Evolutionary conservation across 2,888 invertebrate genomes (phyloP), one percentile per base, ranked within the genome.

Genomic region (Ornithoptera alexandrae): DNA sequence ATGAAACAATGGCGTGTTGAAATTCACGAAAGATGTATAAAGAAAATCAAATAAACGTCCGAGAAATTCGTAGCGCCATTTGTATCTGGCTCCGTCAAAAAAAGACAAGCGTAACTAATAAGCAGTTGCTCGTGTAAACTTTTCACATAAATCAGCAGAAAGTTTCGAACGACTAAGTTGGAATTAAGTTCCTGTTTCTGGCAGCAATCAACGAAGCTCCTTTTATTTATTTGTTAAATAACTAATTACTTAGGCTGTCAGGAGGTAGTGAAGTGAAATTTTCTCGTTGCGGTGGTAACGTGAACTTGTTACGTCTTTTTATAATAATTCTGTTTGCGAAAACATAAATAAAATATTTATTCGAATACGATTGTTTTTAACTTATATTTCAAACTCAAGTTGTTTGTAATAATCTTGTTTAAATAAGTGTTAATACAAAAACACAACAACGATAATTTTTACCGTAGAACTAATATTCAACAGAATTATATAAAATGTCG

Each of bases 81-180:
- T 24, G 50, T 62, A 50, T 62, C 62, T 22, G 50, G 18, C 24
- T 62, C 18, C 17, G 50, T 62, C 22, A 50, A 50, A 63, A 50
- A 65, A 65, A 65, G 24, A 69, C 53, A 61, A 69, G 42, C 53
- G 65, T 65, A 61, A 65, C 46, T 65, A 62, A 69, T 66, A 42
- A 66, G 46, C 69, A 59, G 53, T 66, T 70, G 36, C 20, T 62
- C 62, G 46, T 58, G 66, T 66, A 53, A 70, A 70, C 62, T 70
- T 70, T 70, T 66, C 70, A 70, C 70, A 70, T 70, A 70, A 70
- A 67, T 70, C 70, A 70, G 70, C 70, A 59, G 59, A 42, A 70
- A 66, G 63, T 70, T 66, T 70, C 36, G 66, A 36, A 62, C 66
- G 70, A 66, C 70, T 59, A 66, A 70, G 66, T 66, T 66, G 63